Conservation (phyloP, 1,140 invertebrate species). For the Camponotus pennsylvanicus region DNA sequence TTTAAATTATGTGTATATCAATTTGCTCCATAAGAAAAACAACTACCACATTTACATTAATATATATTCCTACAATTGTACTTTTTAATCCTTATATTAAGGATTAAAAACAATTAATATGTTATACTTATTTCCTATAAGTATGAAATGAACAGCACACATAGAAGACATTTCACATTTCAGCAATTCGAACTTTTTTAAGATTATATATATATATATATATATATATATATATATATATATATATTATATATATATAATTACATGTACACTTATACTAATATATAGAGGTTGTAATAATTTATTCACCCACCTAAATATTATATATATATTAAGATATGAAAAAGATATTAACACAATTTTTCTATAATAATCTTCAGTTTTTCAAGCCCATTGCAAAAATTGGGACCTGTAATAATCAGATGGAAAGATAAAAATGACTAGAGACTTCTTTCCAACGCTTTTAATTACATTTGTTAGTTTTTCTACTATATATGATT, state of each 20-base stretch:
- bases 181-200: conserved; percentile 16
- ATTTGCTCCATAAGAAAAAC: conserved; percentile 11
- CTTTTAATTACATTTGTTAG: conserved; percentile 30
- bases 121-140: neutral
- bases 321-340: neutral
- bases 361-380: conserved; percentile 29
- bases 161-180: conserved; percentile 46
- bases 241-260: neutral
- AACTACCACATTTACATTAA: conserved; percentile 30
- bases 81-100: neutral
- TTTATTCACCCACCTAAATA: conserved; percentile 25
- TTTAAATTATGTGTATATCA: conserved; percentile 11
- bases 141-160: conserved; percentile 23
- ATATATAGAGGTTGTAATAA: conserved; percentile 13
- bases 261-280: conserved; percentile 16
- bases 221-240: neutral
- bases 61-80: conserved; percentile 28
- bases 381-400: conserved; percentile 7
- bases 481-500: conserved; percentile 1
- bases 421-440: conserved; percentile 54
- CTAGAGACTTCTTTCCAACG: conserved; percentile 41
- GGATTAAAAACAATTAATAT: no score
- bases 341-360: conserved; percentile 42
- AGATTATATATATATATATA: conserved; percentile 28
- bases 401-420: conserved; percentile 25